phyloP scores from a whole-genome alignment of 2,888 invertebrate species.

The Chymomyza fuscimana region DNA sequence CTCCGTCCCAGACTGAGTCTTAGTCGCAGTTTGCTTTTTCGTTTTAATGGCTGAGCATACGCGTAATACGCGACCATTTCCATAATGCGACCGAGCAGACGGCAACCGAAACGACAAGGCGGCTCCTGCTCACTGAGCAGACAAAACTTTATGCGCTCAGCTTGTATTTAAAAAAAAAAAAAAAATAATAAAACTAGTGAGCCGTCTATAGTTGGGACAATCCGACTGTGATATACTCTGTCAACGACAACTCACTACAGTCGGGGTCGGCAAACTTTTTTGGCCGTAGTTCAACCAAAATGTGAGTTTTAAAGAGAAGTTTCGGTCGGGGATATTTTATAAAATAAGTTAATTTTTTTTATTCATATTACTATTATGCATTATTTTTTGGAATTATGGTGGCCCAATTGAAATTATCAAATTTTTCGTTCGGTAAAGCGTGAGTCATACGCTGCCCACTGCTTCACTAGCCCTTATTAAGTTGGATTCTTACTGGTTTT shows the following conservation, averaged over 20 bases:
- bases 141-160: slow-evolving; percentile 39
- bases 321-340: too few relatives aligned
- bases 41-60: slow-evolving; percentile 47
- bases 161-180: slow-evolving; percentile 33
- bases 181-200: neutral
- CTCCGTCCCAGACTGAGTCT: neutral
- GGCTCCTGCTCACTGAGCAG: slow-evolving; percentile 18
- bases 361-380: too few relatives aligned
- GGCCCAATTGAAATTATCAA: too few relatives aligned
- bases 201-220: neutral
- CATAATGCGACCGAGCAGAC: slow-evolving; percentile 35
- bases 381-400: too few relatives aligned
- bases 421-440: too few relatives aligned
- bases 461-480: too few relatives aligned
- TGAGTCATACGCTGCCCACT: too few relatives aligned
- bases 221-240: neutral
- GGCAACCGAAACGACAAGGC: neutral
- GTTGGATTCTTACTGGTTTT: too few relatives aligned
- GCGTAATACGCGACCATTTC: slow-evolving; percentile 52
- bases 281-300: too few relatives aligned
- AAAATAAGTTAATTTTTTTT: too few relatives aligned
- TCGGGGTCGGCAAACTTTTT: too few relatives aligned
- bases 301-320: too few relatives aligned
- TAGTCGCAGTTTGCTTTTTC: neutral
- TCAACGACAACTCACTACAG: neutral